Evolutionary conservation across 2,113 vertebrate species (phyloP).

Genomic region (Serinus canaria): DNA sequence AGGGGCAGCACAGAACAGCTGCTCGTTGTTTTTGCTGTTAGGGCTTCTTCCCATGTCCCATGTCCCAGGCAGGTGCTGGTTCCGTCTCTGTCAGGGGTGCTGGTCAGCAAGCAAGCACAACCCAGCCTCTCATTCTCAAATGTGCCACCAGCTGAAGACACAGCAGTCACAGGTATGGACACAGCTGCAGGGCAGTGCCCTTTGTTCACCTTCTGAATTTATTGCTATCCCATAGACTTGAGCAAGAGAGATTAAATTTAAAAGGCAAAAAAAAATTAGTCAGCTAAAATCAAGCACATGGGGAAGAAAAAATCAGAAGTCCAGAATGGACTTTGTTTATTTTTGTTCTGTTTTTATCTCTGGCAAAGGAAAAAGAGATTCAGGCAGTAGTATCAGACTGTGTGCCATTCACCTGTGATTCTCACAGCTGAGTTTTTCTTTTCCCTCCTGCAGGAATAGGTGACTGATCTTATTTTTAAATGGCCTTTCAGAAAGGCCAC

Average conservation of each 20-base stretch:
- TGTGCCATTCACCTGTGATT: neutral
- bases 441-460: neutral
- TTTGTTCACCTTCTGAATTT: neutral
- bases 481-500: neutral
- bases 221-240: neutral
- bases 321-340: neutral
- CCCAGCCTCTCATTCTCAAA: neutral
- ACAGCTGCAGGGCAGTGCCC: neutral
- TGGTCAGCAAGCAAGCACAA: neutral
- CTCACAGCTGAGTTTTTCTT: neutral
- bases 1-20: neutral
- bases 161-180: neutral
- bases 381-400: neutral
- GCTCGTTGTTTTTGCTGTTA: neutral
- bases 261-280: neutral
- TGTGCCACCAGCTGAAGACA: neutral
- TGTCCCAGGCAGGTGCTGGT: neutral
- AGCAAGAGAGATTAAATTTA: neutral
- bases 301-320: neutral
- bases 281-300: neutral
- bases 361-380: neutral
- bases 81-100: neutral
- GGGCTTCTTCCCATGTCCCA: neutral
- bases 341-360: neutral
- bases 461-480: neutral